Percentiles rank a stretch among this genome's conserved stretches.
Evolutionary conservation across 92 coral and sea anemone genomes (phyloP).

Genomic region (Plumapathes pennacea): DNA sequence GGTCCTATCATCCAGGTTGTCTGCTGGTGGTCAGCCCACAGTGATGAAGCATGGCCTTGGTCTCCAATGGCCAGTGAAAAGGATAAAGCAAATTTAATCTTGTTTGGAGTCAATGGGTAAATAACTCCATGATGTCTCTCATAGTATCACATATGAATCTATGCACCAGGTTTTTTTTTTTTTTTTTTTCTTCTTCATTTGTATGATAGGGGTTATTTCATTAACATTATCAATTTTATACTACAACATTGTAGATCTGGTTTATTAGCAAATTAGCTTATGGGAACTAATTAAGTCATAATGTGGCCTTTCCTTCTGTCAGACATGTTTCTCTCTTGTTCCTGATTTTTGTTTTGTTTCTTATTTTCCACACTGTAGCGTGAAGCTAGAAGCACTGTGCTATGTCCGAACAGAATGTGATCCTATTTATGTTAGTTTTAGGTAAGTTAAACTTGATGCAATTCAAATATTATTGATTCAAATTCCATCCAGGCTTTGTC

Average conservation of each 20-base stretch:
- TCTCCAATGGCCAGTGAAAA: slow-evolving; percentile 90
- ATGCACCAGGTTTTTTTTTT: too few species aligned
- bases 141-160: too few species aligned
- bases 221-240: background rate
- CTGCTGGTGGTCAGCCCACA: slow-evolving; percentile 92
- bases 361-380: too few species aligned
- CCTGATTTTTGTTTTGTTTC: too few species aligned
- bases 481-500: background rate
- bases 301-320: too few species aligned
- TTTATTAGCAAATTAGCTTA: too few species aligned
- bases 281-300: too few species aligned
- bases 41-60: slow-evolving; percentile 99
- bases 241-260: too few species aligned
- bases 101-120: slow-evolving; percentile 87
- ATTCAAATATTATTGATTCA: background rate
- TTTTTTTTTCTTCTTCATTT: too few species aligned
- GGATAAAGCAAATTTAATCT: slow-evolving; percentile 86
- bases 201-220: too few species aligned
- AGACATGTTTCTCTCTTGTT: too few species aligned
- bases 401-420: slow-evolving; percentile 87
- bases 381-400: slow-evolving; percentile 83
- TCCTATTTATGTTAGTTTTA: slow-evolving; percentile 80
- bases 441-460: slow-evolving; percentile 22
- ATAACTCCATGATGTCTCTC: too few species aligned
- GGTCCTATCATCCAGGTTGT: slow-evolving; percentile 54